phyloP scores from a whole-genome alignment of 2,888 invertebrate species.

The Dolichomitus sp. region DNA sequence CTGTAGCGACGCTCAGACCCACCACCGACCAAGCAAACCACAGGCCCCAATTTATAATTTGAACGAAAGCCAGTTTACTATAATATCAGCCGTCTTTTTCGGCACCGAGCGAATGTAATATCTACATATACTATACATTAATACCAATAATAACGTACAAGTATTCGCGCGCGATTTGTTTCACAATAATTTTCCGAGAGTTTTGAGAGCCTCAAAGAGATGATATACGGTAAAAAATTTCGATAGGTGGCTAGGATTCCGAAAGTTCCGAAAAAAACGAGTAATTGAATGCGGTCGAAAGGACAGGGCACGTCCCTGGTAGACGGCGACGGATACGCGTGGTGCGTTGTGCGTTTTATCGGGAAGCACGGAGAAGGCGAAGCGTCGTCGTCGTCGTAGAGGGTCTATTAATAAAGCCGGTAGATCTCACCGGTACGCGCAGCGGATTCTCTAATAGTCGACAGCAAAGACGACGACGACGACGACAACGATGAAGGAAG shows the following conservation, averaged over 20 bases:
- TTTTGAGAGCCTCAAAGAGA: background rate
- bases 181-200: background rate
- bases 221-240: background rate
- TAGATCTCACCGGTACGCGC: conserved; percentile 59
- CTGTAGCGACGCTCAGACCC: conserved; percentile 76
- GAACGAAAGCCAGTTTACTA: conserved; percentile 81
- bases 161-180: background rate
- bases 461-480: conserved; percentile 31
- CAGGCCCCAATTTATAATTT: conserved; percentile 81
- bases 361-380: conserved; percentile 57
- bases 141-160: background rate
- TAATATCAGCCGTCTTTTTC: conserved; percentile 24
- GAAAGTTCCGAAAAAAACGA: background rate
- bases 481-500: conserved; percentile 37
- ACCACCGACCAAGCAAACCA: conserved; percentile 80
- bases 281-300: conserved; percentile 2
- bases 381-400: conserved; percentile 40
- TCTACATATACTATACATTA: conserved; percentile 1
- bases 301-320: conserved; percentile 18
- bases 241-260: background rate
- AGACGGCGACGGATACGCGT: conserved; percentile 23
- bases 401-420: conserved; percentile 78
- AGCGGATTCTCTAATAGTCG: conserved; percentile 39
- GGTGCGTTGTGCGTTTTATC: conserved; percentile 38
- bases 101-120: conserved; percentile 22